A percentile compares a stretch with the other conserved stretches of the same genome.
Evolutionary conservation across 1,140 invertebrate genomes (phyloP).

Genomic region (Pomacea maculata): DNA sequence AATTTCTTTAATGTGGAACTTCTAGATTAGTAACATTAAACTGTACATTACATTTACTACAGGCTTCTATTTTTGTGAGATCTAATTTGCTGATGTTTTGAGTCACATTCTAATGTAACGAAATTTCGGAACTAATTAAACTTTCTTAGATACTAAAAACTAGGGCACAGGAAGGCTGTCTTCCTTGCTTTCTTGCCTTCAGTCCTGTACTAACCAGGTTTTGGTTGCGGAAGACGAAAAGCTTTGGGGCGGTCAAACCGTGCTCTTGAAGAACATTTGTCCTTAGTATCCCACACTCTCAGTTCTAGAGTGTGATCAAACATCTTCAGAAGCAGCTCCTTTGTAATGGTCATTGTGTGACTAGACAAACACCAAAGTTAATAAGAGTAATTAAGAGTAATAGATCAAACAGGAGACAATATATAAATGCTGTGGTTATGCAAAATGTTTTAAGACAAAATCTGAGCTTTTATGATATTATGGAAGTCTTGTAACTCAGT

Average conservation of each 20-base stretch:
- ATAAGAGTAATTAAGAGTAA: background rate
- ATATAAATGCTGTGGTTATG: background rate
- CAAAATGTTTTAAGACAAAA: background rate
- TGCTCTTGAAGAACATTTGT: constrained; percentile 58
- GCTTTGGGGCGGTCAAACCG: constrained; percentile 60
- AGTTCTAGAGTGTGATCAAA: constrained; percentile 59
- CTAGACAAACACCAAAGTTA: constrained; percentile 38
- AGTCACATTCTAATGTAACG: too few relatives aligned
- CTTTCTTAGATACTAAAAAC: too few relatives aligned
- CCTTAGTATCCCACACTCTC: constrained; percentile 62
- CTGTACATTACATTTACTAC: too few relatives aligned
- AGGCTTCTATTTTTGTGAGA: too few relatives aligned
- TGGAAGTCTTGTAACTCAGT: too few relatives aligned
- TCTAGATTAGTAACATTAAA: too few relatives aligned
- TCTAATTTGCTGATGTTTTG: too few relatives aligned
- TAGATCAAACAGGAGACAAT: background rate
- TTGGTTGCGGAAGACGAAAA: constrained; percentile 57
- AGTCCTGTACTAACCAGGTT: constrained; percentile 41
- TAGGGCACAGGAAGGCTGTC: too few relatives aligned
- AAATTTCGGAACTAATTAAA: too few relatives aligned
- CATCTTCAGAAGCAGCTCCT: constrained; percentile 56
- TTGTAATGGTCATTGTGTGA: constrained; percentile 57
- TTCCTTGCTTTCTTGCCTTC: background rate
- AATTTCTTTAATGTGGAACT: background rate
- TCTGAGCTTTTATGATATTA: background rate